These are phyloP conservation scores for Anas bahamensis DNA, from an alignment of 2,797 vertebrate species.

Conservation along the genomic window DNA sequence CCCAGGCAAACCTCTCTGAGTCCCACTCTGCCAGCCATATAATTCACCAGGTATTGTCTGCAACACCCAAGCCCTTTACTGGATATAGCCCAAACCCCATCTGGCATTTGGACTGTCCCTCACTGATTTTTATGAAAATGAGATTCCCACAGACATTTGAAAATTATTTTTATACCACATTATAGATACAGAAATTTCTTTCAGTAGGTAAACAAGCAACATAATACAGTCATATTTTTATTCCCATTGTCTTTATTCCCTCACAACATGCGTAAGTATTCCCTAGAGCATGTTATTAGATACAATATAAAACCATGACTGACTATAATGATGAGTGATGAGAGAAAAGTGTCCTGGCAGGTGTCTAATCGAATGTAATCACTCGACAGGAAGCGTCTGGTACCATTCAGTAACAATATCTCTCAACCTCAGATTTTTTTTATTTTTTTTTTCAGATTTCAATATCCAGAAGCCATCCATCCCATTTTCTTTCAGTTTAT, in stretches of 20 bases:
- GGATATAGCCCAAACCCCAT: neutral
- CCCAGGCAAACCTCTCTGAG: neutral
- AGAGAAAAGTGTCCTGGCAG: neutral
- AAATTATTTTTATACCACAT: neutral
- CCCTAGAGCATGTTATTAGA: neutral
- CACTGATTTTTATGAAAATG: neutral
- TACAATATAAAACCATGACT: neutral
- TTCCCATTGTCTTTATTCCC: neutral
- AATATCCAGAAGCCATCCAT: slow-evolving; percentile 8
- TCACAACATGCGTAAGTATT: neutral
- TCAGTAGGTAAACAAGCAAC: neutral
- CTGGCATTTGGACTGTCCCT: neutral
- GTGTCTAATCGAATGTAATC: neutral
- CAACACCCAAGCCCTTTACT: neutral
- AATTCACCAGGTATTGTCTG: neutral
- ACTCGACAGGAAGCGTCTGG: neutral
- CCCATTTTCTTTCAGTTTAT: slow-evolving; percentile 32
- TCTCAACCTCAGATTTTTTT: neutral
- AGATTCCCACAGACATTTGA: neutral
- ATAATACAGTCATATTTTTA: neutral
- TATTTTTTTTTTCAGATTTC: slow-evolving; percentile 23
- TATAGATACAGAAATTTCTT: neutral
- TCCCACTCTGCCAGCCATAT: neutral
- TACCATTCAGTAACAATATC: neutral
- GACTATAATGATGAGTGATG: neutral